These are phyloP conservation scores for Ichneumoninae sp. DNA, from an alignment of 2,888 invertebrate genomes.

Conservation along the genomic window DNA sequence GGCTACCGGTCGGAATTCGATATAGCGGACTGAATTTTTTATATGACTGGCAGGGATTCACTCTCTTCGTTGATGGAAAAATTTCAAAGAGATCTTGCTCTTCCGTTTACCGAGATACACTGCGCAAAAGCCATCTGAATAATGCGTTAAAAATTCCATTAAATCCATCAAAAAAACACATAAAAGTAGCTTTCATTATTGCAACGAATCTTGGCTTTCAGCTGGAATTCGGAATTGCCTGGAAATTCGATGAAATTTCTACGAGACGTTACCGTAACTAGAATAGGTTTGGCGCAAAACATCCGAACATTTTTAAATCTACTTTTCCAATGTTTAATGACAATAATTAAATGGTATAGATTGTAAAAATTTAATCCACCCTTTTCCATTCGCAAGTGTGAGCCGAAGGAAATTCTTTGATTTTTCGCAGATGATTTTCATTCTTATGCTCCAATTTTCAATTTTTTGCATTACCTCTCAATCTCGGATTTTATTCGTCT, in stretches of 20 bases:
- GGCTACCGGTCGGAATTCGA: neutral
- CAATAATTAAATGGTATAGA: neutral
- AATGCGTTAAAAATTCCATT: neutral
- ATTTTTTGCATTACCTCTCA: too few relatives aligned
- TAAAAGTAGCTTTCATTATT: neutral
- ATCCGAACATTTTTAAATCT: neutral
- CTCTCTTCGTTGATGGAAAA: neutral
- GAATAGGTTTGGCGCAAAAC: neutral
- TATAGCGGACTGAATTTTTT: neutral
- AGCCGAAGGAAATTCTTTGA: too few relatives aligned
- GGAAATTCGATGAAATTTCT: neutral
- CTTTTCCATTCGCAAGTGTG: too few relatives aligned
- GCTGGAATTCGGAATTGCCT: neutral
- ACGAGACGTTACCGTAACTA: neutral
- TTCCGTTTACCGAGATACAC: neutral
- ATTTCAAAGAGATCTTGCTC: neutral
- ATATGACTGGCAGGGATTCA: neutral
- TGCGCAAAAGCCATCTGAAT: neutral
- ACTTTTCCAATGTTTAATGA: neutral
- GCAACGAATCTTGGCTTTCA: neutral
- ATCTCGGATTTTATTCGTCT: too few relatives aligned
- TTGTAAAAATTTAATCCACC: too few relatives aligned
- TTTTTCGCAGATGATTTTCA: too few relatives aligned
- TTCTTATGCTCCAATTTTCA: too few relatives aligned
- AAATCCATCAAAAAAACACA: neutral